Conservation (phyloP, 2,888 invertebrate genomes). For the Molorchus minor region DNA sequence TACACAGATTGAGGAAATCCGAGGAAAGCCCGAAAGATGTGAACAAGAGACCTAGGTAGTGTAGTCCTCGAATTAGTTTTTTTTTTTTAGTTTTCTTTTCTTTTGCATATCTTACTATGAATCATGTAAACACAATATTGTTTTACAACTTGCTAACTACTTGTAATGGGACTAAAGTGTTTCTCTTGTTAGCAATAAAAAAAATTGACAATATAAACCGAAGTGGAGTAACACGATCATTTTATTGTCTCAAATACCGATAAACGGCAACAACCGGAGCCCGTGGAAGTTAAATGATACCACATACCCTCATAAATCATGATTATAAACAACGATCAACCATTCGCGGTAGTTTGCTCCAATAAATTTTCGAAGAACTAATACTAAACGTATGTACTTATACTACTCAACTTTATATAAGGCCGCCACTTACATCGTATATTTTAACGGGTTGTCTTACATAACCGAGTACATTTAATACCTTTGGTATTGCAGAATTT, state of each 20-base stretch:
- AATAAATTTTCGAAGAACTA: conserved; percentile 33
- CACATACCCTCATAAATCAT: conserved; percentile 16
- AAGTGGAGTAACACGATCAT: too few species aligned
- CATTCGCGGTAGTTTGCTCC: conserved; percentile 26
- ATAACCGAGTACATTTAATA: conserved; percentile 10
- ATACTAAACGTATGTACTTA: conserved; percentile 16
- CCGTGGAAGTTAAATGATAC: neutral
- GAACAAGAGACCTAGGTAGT: too few species aligned
- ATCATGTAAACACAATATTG: too few species aligned
- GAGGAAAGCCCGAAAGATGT: too few species aligned
- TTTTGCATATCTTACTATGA: too few species aligned
- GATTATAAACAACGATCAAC: conserved; percentile 27
- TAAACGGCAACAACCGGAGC: conserved; percentile 12
- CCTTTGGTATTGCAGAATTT: neutral
- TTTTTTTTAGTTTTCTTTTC: too few species aligned
- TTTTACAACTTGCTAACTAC: too few species aligned
- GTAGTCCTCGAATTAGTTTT: too few species aligned
- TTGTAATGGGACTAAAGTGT: too few species aligned
- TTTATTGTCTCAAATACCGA: neutral
- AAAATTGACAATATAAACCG: too few species aligned
- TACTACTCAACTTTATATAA: conserved; percentile 12
- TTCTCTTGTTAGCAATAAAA: too few species aligned
- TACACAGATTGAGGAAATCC: too few species aligned
- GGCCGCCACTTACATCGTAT: conserved; percentile 4
- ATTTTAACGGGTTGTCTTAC: conserved; percentile 13